Evolutionary conservation across 1,140 invertebrate genomes (phyloP), one percentile per base, ranked within the genome.

Genomic region (Thereuonema tuberculata): DNA sequence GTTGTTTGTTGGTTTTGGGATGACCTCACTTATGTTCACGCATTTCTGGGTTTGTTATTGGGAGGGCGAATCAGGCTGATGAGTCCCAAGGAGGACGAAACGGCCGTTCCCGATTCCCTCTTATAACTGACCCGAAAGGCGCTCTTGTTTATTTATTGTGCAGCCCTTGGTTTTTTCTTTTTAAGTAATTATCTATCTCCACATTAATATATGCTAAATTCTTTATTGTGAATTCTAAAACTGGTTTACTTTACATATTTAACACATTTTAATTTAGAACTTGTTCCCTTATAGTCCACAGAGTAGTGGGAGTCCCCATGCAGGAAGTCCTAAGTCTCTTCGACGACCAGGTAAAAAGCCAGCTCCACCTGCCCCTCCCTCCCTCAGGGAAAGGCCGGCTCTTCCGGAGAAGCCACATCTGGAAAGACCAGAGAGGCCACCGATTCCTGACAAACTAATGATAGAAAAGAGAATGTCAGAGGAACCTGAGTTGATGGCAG

Each of bases 271-370:
- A 12, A 21, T 9, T 9, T 50, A 12, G 48, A 50, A 12, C 24
- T 21, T n/a, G 5, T 21, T 50, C 21, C 21, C n/a, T 50, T 50
- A 12, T 21, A 12, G 5, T 9, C 12, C 21, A 12, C 21, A 12
- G 21, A 9, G 5, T 20, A 5, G 9, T 24, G 21, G 48, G 5
- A 5, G 5, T 37, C 31, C 17, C 5, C 17, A 24, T 50, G 48
- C 5, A 12, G 53, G 25, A 26, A 55, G 53, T 23, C 53, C 53
- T 9, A 55, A 55, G 21, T 12, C 24, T 21, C 28, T 55, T 26
- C 53, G 53, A 5, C 24, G 53, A 12, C n/a, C n/a, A n/a, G 27
- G 26, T 29, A 55, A 55, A 29, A 55, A 55, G 28, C 53, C 53
- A 29, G 25, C 53, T 14, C 53, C 53, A 29, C 53, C 53, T 27